Evolutionary conservation across 1,140 invertebrate genomes (phyloP).

Genomic region (Lasioglossum albipes): DNA sequence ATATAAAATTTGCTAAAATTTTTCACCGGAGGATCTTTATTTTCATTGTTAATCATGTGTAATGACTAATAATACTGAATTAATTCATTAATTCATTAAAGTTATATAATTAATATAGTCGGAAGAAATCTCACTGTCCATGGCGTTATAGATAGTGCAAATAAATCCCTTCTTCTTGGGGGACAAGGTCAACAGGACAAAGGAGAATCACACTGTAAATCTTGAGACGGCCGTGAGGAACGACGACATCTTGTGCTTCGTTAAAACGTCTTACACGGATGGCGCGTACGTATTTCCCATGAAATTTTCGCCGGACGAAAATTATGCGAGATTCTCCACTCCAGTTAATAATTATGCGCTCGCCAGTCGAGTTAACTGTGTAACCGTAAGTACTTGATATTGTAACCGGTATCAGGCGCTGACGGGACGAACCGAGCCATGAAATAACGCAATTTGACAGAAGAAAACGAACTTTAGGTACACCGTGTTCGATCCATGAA

Average conservation of each 20-base stretch:
- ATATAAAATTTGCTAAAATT: too few relatives aligned
- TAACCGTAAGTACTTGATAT: slow-evolving; percentile 53
- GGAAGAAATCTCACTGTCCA: too few relatives aligned
- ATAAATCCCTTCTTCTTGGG: background rate
- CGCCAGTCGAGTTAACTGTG: slow-evolving; percentile 49
- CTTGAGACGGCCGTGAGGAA: slow-evolving; percentile 34
- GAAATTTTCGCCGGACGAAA: slow-evolving; percentile 56
- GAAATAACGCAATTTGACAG: slow-evolving; percentile 36
- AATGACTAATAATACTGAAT: too few relatives aligned
- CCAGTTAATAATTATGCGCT: slow-evolving; percentile 58
- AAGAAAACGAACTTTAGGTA: slow-evolving; percentile 9
- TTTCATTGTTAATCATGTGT: too few relatives aligned
- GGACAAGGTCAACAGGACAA: slow-evolving; percentile 5
- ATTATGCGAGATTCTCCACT: slow-evolving; percentile 57
- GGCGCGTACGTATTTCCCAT: slow-evolving; percentile 46
- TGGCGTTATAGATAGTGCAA: background rate
- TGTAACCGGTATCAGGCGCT: slow-evolving; percentile 35
- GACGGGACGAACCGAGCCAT: slow-evolving; percentile 31
- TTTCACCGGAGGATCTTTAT: too few relatives aligned
- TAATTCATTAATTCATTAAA: too few relatives aligned
- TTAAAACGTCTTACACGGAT: slow-evolving; percentile 47
- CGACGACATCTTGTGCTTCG: slow-evolving; percentile 53
- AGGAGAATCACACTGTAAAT: slow-evolving; percentile 26
- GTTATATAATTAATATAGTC: too few relatives aligned
- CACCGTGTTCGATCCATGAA: background rate